phyloP scores from a whole-genome alignment of 2,888 invertebrate genomes.

The Eurytoma californica region DNA sequence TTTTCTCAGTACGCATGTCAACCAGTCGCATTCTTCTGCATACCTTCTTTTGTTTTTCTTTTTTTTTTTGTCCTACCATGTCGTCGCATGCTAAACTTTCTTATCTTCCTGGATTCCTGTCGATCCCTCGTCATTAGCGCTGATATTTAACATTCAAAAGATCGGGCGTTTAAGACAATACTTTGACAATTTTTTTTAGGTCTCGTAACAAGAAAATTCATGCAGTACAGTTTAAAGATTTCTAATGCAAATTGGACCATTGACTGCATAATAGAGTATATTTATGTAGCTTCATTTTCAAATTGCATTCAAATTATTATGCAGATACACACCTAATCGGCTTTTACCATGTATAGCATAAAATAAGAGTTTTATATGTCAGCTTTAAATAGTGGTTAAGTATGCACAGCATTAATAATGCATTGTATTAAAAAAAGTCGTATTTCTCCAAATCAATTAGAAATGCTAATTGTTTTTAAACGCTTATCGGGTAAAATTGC shows the following conservation, averaged over 20 bases:
- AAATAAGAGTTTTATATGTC: neutral
- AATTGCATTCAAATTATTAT: conserved; percentile 8
- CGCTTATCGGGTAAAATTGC: neutral
- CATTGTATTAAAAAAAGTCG: neutral
- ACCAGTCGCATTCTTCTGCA: neutral
- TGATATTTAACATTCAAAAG: conserved; percentile 9
- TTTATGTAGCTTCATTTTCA: neutral
- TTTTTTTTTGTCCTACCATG: conserved; percentile 9
- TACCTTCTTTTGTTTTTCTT: neutral
- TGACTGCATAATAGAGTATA: conserved; percentile 9
- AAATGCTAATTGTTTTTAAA: neutral
- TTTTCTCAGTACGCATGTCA: conserved; percentile 6
- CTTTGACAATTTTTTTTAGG: neutral
- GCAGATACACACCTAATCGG: neutral
- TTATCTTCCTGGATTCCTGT: conserved; percentile 3
- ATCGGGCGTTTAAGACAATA: too few relatives aligned
- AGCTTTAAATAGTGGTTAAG: neutral
- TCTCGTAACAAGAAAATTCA: neutral
- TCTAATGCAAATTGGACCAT: conserved; percentile 14
- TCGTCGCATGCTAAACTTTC: neutral
- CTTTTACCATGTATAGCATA: neutral
- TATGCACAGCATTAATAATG: neutral
- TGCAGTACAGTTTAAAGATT: neutral
- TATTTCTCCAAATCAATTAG: neutral
- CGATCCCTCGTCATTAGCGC: conserved; percentile 18